These are phyloP conservation scores for Ophion costatus DNA, from an alignment of 2,888 invertebrate genomes.

Conservation along the genomic window DNA sequence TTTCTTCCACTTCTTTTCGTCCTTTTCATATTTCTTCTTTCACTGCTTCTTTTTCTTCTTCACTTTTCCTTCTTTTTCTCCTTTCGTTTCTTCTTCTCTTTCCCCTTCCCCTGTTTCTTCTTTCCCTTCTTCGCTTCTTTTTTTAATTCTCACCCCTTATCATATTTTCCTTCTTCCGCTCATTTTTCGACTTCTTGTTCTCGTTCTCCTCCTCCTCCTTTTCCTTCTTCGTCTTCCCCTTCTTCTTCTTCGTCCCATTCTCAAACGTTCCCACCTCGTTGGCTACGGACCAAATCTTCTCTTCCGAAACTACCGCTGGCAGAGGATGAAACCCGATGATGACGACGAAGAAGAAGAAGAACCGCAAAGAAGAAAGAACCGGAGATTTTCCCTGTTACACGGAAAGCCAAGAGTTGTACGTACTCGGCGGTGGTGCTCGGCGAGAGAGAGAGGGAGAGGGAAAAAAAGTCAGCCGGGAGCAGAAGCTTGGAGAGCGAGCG, in stretches of 20 bases:
- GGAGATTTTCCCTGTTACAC: slow-evolving; percentile 17
- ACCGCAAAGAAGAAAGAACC: slow-evolving; percentile 9
- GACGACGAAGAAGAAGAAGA: neutral
- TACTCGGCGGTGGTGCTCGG: slow-evolving; percentile 20
- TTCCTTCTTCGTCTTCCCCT: no score
- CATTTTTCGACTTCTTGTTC: neutral
- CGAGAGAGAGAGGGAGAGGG: slow-evolving; percentile 47
- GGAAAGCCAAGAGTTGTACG: slow-evolving; percentile 40
- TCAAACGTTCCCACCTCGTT: no score
- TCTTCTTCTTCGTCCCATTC: neutral
- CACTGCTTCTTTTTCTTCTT: neutral
- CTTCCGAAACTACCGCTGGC: neutral
- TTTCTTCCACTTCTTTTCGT: neutral
- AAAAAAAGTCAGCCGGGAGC: slow-evolving; percentile 59
- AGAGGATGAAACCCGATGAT: neutral
- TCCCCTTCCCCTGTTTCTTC: no score
- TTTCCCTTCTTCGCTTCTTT: no score
- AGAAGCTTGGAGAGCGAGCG: slow-evolving; percentile 71
- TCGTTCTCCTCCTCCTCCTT: neutral
- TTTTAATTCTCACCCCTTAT: no score
- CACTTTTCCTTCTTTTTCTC: neutral
- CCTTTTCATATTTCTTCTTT: neutral
- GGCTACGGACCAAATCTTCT: neutral
- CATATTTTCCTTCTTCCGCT: no score
- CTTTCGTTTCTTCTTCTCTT: neutral